Percentiles rank a stretch among this genome's conserved stretches.
Conservation (phyloP, 2,888 invertebrate genomes). For the Pyrgus malvae region DNA sequence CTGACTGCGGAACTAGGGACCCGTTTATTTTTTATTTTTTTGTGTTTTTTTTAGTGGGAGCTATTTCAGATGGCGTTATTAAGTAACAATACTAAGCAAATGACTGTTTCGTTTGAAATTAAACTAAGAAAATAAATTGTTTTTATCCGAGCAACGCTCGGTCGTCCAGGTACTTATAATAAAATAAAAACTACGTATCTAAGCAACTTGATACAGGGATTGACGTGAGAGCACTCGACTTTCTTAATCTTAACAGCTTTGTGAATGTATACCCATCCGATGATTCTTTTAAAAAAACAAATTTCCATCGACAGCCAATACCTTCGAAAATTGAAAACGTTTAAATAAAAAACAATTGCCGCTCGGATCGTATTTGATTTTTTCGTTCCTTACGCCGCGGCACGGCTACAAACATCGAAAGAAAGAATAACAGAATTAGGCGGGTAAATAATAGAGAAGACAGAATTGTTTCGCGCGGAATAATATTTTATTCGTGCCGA, state of each 20-base stretch:
- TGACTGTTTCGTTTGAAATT: no score
- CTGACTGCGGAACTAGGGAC: no score
- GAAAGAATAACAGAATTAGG: constrained; percentile 21
- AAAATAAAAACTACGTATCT: no score
- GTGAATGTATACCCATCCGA: constrained; percentile 11
- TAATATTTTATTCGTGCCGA: constrained; percentile 37
- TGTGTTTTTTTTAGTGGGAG: no score
- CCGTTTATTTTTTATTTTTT: no score
- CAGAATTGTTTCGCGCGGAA: constrained; percentile 14
- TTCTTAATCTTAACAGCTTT: constrained; percentile 41
- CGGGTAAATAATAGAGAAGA: constrained; percentile 11
- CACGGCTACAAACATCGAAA: constrained; percentile 23
- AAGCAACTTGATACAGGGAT: constrained; percentile 41
- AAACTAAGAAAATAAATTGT: no score
- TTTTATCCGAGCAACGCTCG: no score
- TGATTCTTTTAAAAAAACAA: constrained; percentile 23
- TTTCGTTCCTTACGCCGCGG: constrained; percentile 47
- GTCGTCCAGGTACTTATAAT: no score
- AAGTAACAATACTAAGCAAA: no score
- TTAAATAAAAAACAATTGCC: constrained; percentile 26
- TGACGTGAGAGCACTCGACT: constrained; percentile 40
- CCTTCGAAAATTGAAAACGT: constrained; percentile 17
- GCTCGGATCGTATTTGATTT: constrained; percentile 34
- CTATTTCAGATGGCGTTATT: no score
- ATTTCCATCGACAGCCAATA: constrained; percentile 10